A percentile compares a stretch with the other conserved stretches of the same genome.
Evolutionary conservation across 1,140 invertebrate genomes (phyloP).

Genomic region (Bemisia tabaci): DNA sequence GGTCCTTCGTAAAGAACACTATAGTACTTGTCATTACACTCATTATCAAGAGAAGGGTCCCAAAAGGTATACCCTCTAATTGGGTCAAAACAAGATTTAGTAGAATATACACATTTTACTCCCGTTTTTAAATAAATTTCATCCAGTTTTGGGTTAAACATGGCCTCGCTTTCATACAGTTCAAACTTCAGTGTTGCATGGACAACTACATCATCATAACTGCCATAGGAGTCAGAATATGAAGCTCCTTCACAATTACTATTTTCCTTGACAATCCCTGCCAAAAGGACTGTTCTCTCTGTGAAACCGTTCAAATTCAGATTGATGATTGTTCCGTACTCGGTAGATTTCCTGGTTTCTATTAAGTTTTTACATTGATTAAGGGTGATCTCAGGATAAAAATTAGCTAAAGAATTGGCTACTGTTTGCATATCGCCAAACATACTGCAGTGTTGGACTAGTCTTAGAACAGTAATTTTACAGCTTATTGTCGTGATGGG

Average conservation of each 20-base stretch:
- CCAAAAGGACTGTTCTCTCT: no score
- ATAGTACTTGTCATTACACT: not conserved
- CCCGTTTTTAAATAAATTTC: not conserved
- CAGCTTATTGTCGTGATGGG: no score
- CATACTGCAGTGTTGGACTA: no score
- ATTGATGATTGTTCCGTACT: no score
- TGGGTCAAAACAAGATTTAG: not conserved
- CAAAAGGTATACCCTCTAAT: not conserved
- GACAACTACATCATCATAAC: not conserved
- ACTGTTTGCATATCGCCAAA: no score
- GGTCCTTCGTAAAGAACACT: conserved; percentile 3
- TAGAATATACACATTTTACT: not conserved
- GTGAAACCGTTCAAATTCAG: no score
- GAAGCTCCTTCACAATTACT: not conserved
- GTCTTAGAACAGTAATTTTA: no score
- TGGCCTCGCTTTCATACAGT: not conserved
- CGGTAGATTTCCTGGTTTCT: no score
- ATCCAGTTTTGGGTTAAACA: not conserved
- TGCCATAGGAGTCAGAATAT: not conserved
- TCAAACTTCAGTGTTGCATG: not conserved
- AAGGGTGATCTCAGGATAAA: no score
- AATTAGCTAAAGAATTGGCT: no score
- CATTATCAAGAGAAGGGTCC: not conserved
- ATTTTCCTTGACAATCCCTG: not conserved
- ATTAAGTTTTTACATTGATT: no score